phyloP scores from a whole-genome alignment of 2,888 invertebrate species.

The Xylota sylvarum region DNA sequence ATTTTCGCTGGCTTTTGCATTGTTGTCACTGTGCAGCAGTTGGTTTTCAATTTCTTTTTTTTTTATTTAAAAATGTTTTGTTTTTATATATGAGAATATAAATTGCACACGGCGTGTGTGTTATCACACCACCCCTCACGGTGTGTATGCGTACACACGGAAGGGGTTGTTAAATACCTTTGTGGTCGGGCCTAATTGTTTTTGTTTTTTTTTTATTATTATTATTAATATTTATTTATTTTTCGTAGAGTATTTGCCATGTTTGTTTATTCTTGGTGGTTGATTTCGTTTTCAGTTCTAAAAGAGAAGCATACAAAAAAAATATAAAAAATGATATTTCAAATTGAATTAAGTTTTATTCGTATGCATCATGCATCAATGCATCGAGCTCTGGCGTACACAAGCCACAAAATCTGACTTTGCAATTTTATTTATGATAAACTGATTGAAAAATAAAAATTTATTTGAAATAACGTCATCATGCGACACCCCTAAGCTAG shows the following conservation, averaged over 20 bases:
- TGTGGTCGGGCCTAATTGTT: slow-evolving; percentile 52
- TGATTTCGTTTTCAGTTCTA: slow-evolving; percentile 63
- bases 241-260: slow-evolving; percentile 28
- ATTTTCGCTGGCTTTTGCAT: slow-evolving; percentile 24
- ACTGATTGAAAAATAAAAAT: slow-evolving; percentile 5
- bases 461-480: not conserved
- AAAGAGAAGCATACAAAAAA: slow-evolving; percentile 48
- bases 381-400: slow-evolving; percentile 66
- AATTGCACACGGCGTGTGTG: slow-evolving; percentile 23
- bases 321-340: slow-evolving; percentile 37
- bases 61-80: slow-evolving; percentile 41
- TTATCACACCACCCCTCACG: slow-evolving; percentile 43
- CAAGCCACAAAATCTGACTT: slow-evolving; percentile 13
- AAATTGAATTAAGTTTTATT: slow-evolving; percentile 48
- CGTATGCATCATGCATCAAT: slow-evolving; percentile 47
- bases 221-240: slow-evolving; percentile 20
- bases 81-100: slow-evolving; percentile 41
- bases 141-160: slow-evolving; percentile 37
- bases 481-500: not conserved
- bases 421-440: slow-evolving; percentile 8
- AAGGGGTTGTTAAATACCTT: slow-evolving; percentile 63
- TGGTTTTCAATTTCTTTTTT: slow-evolving; percentile 11
- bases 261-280: slow-evolving; percentile 37
- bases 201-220: slow-evolving; percentile 12
- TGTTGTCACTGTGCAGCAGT: slow-evolving; percentile 34